A percentile compares a stretch with the other conserved stretches of the same genome.
Evolutionary conservation across 1,140 invertebrate species (phyloP).

Genomic region (Diploscapter pachys): DNA sequence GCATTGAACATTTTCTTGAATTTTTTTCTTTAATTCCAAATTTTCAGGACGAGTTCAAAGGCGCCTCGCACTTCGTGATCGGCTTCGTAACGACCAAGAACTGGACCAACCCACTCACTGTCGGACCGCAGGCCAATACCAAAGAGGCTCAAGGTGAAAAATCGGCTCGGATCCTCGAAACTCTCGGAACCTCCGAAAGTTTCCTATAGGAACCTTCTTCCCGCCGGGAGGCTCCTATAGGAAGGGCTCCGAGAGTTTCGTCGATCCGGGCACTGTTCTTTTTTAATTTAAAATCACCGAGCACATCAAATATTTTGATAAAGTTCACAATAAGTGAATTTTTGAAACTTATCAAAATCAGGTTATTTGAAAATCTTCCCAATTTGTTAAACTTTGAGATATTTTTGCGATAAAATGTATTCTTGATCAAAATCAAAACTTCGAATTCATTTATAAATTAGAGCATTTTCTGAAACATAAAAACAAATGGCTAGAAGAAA

Average conservation of each 20-base stretch:
- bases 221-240: no score
- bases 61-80: conserved; percentile 5
- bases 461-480: no score
- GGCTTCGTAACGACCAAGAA: conserved; percentile 23
- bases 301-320: background rate
- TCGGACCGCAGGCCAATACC: conserved; percentile 21
- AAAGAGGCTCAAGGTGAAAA: conserved; percentile 11
- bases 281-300: background rate
- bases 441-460: no score
- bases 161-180: background rate
- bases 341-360: background rate
- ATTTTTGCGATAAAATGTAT: no score
- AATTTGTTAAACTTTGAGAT: background rate
- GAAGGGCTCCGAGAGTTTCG: no score
- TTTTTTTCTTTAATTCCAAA: background rate
- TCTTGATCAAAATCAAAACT: no score
- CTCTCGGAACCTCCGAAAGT: no score
- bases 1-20: background rate
- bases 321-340: conserved; percentile 5
- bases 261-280: background rate
- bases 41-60: background rate
- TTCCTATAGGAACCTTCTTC: no score
- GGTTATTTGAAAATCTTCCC: background rate
- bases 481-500: no score
- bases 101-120: conserved; percentile 31